A percentile compares a stretch with the other conserved stretches of the same genome.
These are phyloP conservation scores for Emydocephalus ijimae DNA, from an alignment of 2,113 vertebrate species.

Conservation along the genomic window DNA sequence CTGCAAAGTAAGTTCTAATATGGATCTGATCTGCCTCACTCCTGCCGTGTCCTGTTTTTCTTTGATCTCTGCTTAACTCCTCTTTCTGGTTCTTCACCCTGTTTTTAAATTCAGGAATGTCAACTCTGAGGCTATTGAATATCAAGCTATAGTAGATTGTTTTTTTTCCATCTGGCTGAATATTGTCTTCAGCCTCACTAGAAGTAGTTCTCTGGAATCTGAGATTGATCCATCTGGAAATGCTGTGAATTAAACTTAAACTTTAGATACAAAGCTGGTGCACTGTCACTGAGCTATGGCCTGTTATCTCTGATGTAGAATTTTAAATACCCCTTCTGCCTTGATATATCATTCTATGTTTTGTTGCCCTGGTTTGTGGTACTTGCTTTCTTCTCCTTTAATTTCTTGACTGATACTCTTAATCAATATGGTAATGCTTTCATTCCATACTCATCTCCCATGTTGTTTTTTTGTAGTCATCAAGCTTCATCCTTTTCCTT, in stretches of 20 bases:
- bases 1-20: conserved; percentile 73
- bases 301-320: neutral
- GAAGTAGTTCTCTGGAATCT: neutral
- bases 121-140: neutral
- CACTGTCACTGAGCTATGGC: neutral
- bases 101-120: neutral
- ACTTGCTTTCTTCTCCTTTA: neutral
- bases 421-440: neutral
- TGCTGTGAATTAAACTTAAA: neutral
- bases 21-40: neutral
- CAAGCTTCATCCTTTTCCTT: neutral
- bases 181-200: neutral
- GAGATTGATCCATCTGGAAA: neutral
- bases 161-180: neutral
- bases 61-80: neutral
- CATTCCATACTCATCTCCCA: neutral
- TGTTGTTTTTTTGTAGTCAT: neutral
- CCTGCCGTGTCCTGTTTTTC: rapidly evolving
- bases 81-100: neutral
- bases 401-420: neutral
- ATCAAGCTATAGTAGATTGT: neutral
- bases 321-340: neutral
- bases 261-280: neutral
- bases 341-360: neutral
- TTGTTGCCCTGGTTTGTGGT: too few species aligned